phyloP scores from a whole-genome alignment of 2,888 invertebrate species.

The Synergus umbraculus region DNA sequence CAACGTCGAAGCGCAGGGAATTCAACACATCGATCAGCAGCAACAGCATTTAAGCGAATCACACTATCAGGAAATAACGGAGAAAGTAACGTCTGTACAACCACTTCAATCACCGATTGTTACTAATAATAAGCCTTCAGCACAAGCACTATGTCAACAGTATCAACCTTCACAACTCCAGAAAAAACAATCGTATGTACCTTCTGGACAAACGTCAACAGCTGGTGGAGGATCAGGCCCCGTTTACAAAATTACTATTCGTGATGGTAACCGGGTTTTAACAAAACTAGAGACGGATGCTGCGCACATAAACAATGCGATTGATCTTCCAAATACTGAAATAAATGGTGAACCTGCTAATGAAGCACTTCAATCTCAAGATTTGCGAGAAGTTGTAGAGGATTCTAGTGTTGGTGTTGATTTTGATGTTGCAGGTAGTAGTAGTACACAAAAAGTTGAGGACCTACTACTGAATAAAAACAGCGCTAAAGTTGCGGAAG shows the following conservation, averaged over 20 bases:
- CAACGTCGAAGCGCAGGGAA: not conserved
- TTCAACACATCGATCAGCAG: not conserved
- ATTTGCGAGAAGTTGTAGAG: slow-evolving; percentile 64
- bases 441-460: slow-evolving; percentile 40
- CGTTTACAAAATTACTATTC: slow-evolving; percentile 83
- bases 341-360: slow-evolving; percentile 63
- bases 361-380: slow-evolving; percentile 56
- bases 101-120: slow-evolving; percentile 62
- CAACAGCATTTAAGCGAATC: slow-evolving; percentile 1
- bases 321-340: slow-evolving; percentile 62
- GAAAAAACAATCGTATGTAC: slow-evolving; percentile 65
- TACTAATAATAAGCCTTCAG: slow-evolving; percentile 53
- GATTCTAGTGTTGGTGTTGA: slow-evolving; percentile 51
- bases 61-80: slow-evolving; percentile 12
- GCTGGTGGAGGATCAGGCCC: slow-evolving; percentile 65
- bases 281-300: slow-evolving; percentile 79
- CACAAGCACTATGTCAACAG: slow-evolving; percentile 9
- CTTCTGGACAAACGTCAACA: slow-evolving; percentile 55
- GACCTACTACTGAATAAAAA: slow-evolving; percentile 32
- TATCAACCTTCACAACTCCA: slow-evolving; percentile 47
- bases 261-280: slow-evolving; percentile 86
- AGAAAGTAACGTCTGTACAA: slow-evolving; percentile 48
- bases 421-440: slow-evolving; percentile 52
- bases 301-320: slow-evolving; percentile 67
- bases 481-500: slow-evolving; percentile 53